These are phyloP conservation scores for Diloba caeruleocephala DNA, from an alignment of 2,888 invertebrate species.

Conservation along the genomic window DNA sequence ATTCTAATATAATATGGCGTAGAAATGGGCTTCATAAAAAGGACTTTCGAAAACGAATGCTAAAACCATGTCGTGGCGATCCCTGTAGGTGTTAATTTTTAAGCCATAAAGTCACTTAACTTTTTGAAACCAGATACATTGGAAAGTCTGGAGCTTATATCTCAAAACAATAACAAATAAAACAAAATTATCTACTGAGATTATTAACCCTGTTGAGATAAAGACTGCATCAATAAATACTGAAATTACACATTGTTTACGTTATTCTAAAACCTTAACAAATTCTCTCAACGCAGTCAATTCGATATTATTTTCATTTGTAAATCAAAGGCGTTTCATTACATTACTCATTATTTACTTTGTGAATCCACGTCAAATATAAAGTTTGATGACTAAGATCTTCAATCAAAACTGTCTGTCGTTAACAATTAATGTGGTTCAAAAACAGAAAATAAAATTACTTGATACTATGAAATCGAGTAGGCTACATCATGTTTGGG, in stretches of 20 bases:
- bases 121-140: too few relatives aligned
- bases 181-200: neutral
- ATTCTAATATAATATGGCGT: too few relatives aligned
- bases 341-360: conserved; percentile 41
- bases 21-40: too few relatives aligned
- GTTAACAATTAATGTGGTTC: neutral
- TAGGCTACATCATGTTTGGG: too few relatives aligned
- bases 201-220: conserved; percentile 1
- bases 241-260: conserved; percentile 22
- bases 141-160: too few relatives aligned
- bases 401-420: conserved; percentile 30
- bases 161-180: neutral
- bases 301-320: conserved; percentile 33
- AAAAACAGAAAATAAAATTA: too few relatives aligned
- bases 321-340: conserved; percentile 29
- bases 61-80: too few relatives aligned
- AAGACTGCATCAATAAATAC: conserved; percentile 30
- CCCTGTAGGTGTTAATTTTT: too few relatives aligned
- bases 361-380: conserved; percentile 19
- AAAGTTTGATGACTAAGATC: conserved; percentile 41
- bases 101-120: too few relatives aligned
- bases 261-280: conserved; percentile 19
- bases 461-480: too few relatives aligned
- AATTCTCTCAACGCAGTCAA: conserved; percentile 30
- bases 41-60: too few relatives aligned